Conservation (phyloP, 1,140 invertebrate species). For the Oscheius sp. region DNA sequence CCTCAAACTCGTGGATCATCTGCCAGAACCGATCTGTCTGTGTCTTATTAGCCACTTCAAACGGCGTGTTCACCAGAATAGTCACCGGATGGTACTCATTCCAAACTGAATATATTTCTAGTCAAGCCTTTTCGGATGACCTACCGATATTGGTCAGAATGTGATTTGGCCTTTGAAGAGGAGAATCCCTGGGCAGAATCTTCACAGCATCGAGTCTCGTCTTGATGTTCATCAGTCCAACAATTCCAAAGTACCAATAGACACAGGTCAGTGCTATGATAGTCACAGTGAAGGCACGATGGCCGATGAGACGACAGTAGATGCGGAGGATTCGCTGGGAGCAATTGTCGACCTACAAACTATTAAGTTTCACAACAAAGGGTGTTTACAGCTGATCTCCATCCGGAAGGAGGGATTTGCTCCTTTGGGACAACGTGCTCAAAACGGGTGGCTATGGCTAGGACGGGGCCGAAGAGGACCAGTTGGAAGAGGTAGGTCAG, state of each 20-base stretch:
- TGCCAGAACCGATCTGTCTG: conserved; percentile 44
- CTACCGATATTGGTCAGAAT: conserved; percentile 48
- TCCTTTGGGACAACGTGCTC: conserved; percentile 18
- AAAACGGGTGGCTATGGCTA: conserved; percentile 38
- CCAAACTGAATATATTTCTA: conserved; percentile 47
- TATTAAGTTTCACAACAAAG: no score
- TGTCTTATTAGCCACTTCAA: conserved; percentile 42
- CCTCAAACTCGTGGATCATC: conserved; percentile 56
- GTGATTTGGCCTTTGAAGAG: conserved; percentile 48
- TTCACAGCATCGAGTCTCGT: conserved; percentile 55
- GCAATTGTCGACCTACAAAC: conserved; percentile 15
- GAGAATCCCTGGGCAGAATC: conserved; percentile 54
- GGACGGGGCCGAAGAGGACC: conserved; percentile 44
- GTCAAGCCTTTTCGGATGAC: not conserved
- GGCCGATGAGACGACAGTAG: conserved; percentile 44
- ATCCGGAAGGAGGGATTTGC: conserved; percentile 8
- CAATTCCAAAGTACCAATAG: conserved; percentile 43
- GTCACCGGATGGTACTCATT: conserved; percentile 57
- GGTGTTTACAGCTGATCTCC: conserved; percentile 7
- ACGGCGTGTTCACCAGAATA: conserved; percentile 49
- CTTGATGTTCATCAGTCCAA: conserved; percentile 35
- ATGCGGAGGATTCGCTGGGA: conserved; percentile 29
- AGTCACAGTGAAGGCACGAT: conserved; percentile 35
- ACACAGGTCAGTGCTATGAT: conserved; percentile 17
- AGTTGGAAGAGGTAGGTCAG: conserved; percentile 45